Evolutionary conservation across 2,888 invertebrate species (phyloP).

Genomic region (Heliconius ismenius): DNA sequence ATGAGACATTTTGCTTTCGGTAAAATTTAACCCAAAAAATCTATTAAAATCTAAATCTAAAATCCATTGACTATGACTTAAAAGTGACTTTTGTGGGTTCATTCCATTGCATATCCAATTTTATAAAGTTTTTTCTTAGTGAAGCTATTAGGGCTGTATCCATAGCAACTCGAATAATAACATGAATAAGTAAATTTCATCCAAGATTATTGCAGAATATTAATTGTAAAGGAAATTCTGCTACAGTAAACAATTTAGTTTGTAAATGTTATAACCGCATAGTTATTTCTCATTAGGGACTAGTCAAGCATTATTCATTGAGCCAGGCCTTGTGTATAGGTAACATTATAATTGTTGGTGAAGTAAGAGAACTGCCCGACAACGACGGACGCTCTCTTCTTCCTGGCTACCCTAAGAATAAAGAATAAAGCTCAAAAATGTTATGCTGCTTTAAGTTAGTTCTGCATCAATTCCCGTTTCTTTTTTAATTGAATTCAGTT

Average conservation of each 20-base stretch:
- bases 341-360: neutral
- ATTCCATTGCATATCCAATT: too few species aligned
- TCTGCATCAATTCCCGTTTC: neutral
- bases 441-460: neutral
- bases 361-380: neutral
- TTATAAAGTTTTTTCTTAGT: too few species aligned
- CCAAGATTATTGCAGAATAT: neutral
- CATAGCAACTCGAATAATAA: too few species aligned
- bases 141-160: too few species aligned
- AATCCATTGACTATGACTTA: too few species aligned
- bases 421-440: too few species aligned
- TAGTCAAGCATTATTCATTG: neutral
- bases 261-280: neutral
- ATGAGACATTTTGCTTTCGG: neutral
- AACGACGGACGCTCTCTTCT: too few species aligned
- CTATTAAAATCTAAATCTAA: too few species aligned
- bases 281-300: slow-evolving; percentile 4
- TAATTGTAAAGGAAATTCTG: neutral
- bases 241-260: neutral
- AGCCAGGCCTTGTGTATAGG: neutral
- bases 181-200: too few species aligned
- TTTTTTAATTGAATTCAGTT: too few species aligned
- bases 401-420: too few species aligned
- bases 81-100: too few species aligned
- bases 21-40: neutral